These are phyloP conservation scores for Plagodis dolabraria DNA, from an alignment of 2,888 invertebrate genomes.

Conservation along the genomic window DNA sequence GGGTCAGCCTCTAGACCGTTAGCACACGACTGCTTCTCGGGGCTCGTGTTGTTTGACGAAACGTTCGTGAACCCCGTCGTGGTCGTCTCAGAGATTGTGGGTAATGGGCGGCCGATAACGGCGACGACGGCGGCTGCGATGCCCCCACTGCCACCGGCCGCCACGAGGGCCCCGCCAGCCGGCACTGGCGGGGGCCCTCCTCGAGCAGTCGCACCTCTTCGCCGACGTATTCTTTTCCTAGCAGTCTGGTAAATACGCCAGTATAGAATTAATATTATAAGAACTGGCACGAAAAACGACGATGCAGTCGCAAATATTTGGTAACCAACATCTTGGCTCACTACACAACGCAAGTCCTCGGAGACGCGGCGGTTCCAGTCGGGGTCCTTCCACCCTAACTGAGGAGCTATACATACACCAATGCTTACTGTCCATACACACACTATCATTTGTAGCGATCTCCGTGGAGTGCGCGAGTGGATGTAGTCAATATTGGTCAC, in stretches of 20 bases:
- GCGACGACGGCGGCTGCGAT: slow-evolving; percentile 90
- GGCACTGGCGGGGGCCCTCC: slow-evolving; percentile 81
- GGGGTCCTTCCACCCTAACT: slow-evolving; percentile 92
- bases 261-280: slow-evolving; percentile 94
- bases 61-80: slow-evolving; percentile 90
- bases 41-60: slow-evolving; percentile 90
- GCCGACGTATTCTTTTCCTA: slow-evolving; percentile 91
- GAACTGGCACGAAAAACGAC: slow-evolving; percentile 95
- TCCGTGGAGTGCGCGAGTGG: slow-evolving; percentile 90
- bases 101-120: slow-evolving; percentile 88
- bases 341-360: slow-evolving; percentile 89
- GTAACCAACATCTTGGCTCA: slow-evolving; percentile 93
- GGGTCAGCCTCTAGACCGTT: slow-evolving; percentile 88
- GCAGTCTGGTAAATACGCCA: slow-evolving; percentile 96
- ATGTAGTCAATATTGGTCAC: slow-evolving; percentile 96
- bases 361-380: slow-evolving; percentile 84
- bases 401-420: slow-evolving; percentile 93
- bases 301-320: slow-evolving; percentile 96
- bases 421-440: slow-evolving; percentile 94
- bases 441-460: slow-evolving; percentile 92
- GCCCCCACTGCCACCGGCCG: slow-evolving; percentile 89
- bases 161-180: slow-evolving; percentile 86
- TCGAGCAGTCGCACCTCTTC: slow-evolving; percentile 85
- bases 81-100: slow-evolving; percentile 89
- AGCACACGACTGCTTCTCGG: slow-evolving; percentile 89